Base-by-base conservation (phyloP, 2,888 invertebrate genomes). In the Mongoloraphidia duomilia region DNA sequence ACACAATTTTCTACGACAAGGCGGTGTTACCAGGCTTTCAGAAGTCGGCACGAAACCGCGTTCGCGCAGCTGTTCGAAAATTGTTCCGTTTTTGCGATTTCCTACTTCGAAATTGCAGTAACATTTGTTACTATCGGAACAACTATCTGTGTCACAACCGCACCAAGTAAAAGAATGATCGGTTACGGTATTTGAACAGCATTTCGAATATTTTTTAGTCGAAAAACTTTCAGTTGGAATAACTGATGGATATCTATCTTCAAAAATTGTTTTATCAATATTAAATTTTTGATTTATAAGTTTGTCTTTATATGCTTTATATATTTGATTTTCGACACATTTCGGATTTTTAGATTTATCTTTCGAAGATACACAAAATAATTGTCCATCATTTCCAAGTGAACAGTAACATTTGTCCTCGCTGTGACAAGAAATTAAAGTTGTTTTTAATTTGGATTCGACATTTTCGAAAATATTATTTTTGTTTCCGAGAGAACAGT, bases 71-170 rank as follows among this genome's bases (percentile, higher is more conserved):
- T 75, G 73, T 52, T 74, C 73, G 49, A 74, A 61, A 46, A 73
- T 67, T 8, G 67, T 68, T 1, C 52, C 50, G 41, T 35, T 43
- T 50, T 44, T 42, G 40, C 8, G 67, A 17, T 51, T 50, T 11
- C 33, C 41, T 39, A 48, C 60, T 57, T 2, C 69, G 62, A 8
- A 68, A 61, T 64, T 77, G 62, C 91, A 91, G 61, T 91, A 91
- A 62, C 91, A 91, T 65, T 90, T 90, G 64, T 89, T 89, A 58
- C 84, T 83, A 55, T 87, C 88, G 0, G 84, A 78, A 61, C 91
- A 92, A 59, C 87, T 88, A 63, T 91, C 90, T 0, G 89, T 87
- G 59, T 86, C 86, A 61, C 85, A 86, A 12, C 82, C 84, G 59
- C 90, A 91, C 60, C 76, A 80, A 3, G 72, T 71, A 1, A 67